These are phyloP conservation scores for Cheumatopsyche charites DNA, from an alignment of 1,140 invertebrate species.

Conservation along the genomic window DNA sequence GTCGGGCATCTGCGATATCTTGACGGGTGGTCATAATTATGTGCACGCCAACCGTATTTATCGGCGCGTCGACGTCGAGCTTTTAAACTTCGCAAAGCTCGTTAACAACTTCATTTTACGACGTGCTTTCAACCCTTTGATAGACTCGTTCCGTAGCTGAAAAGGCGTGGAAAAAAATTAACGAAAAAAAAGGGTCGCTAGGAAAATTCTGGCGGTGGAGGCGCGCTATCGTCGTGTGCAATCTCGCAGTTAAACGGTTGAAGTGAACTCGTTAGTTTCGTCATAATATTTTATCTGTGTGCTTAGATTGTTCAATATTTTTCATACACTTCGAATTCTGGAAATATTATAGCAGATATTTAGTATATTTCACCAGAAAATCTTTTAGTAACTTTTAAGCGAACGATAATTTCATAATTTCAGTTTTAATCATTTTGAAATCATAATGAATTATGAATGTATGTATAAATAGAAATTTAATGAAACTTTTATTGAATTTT, in stretches of 20 bases:
- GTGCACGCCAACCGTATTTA: slow-evolving; percentile 6
- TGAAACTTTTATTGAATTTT: too few relatives aligned
- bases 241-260: not conserved
- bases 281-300: too few relatives aligned
- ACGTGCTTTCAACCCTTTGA: not conserved
- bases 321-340: too few relatives aligned
- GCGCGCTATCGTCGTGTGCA: not conserved
- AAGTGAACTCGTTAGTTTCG: too few relatives aligned
- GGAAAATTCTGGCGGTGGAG: not conserved
- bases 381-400: too few relatives aligned
- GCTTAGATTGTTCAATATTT: too few relatives aligned
- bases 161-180: not conserved
- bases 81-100: slow-evolving; percentile 2
- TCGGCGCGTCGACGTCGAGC: not conserved
- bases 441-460: too few relatives aligned
- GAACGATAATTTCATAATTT: too few relatives aligned
- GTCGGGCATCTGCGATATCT: not conserved
- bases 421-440: too few relatives aligned
- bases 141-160: not conserved
- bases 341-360: too few relatives aligned
- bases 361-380: too few relatives aligned
- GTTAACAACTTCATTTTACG: slow-evolving; percentile 11
- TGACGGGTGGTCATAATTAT: slow-evolving; percentile 14
- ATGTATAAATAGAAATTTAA: too few relatives aligned
- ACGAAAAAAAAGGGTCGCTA: not conserved